These are phyloP conservation scores for Planococcus citri DNA, from an alignment of 1,140 invertebrate genomes.

Conservation along the genomic window DNA sequence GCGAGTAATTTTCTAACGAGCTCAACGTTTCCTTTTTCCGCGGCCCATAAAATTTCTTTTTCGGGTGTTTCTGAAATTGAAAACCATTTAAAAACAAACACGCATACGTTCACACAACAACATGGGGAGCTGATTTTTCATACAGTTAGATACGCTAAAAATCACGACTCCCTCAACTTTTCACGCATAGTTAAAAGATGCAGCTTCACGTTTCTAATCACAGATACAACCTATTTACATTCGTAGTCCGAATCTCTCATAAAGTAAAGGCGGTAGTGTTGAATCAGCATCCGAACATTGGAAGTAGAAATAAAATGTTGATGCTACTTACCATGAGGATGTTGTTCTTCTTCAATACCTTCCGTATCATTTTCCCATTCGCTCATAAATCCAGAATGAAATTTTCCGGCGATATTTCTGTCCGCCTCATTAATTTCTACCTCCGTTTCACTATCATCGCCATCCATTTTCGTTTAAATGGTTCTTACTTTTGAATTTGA, in stretches of 20 bases:
- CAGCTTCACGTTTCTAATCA: background rate
- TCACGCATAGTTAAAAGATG: background rate
- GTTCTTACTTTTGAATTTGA: no score
- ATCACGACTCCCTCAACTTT: background rate
- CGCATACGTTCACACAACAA: background rate
- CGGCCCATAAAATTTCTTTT: constrained; percentile 62
- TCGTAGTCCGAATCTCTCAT: no score
- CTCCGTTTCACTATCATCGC: background rate
- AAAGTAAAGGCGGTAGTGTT: no score
- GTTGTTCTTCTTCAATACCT: constrained; percentile 37
- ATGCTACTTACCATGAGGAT: constrained; percentile 38
- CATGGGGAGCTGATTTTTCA: background rate
- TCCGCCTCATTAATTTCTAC: background rate
- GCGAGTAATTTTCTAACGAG: constrained; percentile 48
- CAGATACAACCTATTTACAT: no score
- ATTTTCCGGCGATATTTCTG: constrained; percentile 8
- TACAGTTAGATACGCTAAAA: constrained; percentile 13
- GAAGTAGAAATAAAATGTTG: no score
- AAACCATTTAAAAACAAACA: constrained; percentile 22
- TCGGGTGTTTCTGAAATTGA: constrained; percentile 47
- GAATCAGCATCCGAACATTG: background rate
- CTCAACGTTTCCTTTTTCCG: constrained; percentile 63
- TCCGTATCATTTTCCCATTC: constrained; percentile 42
- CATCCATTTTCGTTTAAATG: background rate
- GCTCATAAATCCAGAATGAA: constrained; percentile 29